Evolutionary conservation across 2,113 vertebrate genomes (phyloP).

Genomic region (Serilophus lunatus): DNA sequence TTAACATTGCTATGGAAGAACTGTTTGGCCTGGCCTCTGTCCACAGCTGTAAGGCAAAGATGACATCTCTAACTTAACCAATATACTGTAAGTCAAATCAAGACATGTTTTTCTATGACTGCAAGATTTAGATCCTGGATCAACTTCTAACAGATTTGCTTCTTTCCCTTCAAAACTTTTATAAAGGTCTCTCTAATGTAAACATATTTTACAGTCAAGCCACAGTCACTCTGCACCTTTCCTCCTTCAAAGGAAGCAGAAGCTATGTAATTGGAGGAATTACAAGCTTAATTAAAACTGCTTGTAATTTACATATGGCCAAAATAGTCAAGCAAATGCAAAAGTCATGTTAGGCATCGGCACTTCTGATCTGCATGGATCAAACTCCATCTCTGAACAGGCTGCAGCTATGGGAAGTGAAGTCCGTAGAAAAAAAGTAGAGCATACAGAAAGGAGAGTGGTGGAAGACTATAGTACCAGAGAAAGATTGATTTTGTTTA

Average conservation of each 20-base stretch:
- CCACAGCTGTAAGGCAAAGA: slow-evolving; percentile 41
- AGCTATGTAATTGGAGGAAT: neutral
- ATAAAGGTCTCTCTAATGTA: neutral
- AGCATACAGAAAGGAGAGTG: neutral
- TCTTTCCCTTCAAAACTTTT: neutral
- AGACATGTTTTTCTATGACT: neutral
- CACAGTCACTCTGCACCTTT: neutral
- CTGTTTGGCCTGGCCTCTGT: slow-evolving; percentile 20
- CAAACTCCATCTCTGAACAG: neutral
- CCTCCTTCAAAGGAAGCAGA: neutral
- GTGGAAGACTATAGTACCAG: neutral
- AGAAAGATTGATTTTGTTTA: neutral
- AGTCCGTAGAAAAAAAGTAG: neutral
- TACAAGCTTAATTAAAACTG: slow-evolving; percentile 4
- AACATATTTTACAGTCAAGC: neutral
- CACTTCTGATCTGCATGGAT: neutral
- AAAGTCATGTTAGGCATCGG: neutral
- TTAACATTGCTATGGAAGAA: slow-evolving; percentile 36
- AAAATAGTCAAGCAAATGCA: neutral
- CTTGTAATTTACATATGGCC: neutral
- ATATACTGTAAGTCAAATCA: neutral
- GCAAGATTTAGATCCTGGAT: neutral
- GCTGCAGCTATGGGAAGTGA: neutral
- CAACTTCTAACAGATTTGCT: neutral
- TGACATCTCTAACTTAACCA: neutral